Percentiles rank a stretch among this genome's conserved stretches.
Conservation (phyloP, 2,113 vertebrate genomes). For the Psophia crepitans region DNA sequence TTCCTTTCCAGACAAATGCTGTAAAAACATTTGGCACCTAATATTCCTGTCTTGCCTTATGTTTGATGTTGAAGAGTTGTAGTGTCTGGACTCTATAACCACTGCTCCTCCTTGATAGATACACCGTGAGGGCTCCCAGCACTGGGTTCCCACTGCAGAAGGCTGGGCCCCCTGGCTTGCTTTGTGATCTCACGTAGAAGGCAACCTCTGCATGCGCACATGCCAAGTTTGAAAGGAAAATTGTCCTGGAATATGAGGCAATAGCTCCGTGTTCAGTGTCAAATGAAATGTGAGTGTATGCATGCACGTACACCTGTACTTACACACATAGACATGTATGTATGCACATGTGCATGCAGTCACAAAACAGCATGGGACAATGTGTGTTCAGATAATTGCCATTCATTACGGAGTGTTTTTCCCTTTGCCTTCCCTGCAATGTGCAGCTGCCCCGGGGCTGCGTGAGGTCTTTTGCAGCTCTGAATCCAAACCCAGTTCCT, state of each 20-base stretch:
- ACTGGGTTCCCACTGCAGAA: not conserved
- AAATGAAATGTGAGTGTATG: not conserved
- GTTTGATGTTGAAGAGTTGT: not conserved
- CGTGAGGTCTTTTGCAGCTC: not conserved
- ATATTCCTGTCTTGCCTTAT: not conserved
- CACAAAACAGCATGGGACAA: not conserved
- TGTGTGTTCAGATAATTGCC: not conserved
- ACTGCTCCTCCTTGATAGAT: not conserved
- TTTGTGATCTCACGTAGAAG: not conserved
- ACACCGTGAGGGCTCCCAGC: fast-evolving
- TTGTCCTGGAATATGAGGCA: not conserved
- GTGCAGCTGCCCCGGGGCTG: not conserved
- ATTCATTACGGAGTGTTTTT: not conserved
- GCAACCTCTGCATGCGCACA: fast-evolving
- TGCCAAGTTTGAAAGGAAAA: not conserved
- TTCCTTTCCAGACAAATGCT: not conserved
- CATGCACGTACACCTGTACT: fast-evolving
- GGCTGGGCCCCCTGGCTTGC: not conserved
- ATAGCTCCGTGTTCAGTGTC: fast-evolving
- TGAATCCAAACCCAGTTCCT: not conserved
- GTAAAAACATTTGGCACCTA: not conserved
- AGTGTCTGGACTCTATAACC: not conserved
- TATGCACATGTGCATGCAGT: too few species aligned
- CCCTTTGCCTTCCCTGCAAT: not conserved
- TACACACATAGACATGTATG: fast-evolving